A percentile compares a stretch with the other conserved stretches of the same genome.
phyloP scores from a whole-genome alignment of 2,797 vertebrate genomes.

The Squalus acanthias region DNA sequence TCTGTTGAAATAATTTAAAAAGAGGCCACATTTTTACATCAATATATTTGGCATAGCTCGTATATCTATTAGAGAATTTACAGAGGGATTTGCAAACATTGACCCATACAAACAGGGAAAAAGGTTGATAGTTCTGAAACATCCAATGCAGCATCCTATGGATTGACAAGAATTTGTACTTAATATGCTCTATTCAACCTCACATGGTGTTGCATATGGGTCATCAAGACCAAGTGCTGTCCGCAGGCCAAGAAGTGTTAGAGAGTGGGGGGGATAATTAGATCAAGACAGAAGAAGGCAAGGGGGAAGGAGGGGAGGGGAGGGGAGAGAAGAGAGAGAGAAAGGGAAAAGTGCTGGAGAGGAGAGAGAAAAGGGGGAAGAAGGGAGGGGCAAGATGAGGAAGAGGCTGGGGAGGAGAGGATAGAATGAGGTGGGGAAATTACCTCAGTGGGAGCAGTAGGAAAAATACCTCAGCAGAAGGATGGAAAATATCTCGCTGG shows the following conservation, averaged over 20 bases:
- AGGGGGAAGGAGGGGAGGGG: not conserved
- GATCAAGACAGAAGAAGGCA: not conserved
- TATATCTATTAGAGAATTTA: not conserved
- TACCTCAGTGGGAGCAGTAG: not conserved
- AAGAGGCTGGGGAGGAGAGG: not conserved
- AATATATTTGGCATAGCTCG: not conserved
- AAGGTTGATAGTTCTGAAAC: not conserved
- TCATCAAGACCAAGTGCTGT: not conserved
- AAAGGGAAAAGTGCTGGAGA: not conserved
- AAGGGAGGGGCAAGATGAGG: not conserved
- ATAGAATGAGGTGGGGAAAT: not conserved
- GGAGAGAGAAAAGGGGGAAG: not conserved
- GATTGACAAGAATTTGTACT: not conserved
- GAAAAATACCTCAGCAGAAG: no score
- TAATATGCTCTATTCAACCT: not conserved
- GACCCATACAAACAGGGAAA: not conserved
- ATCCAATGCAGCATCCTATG: not conserved
- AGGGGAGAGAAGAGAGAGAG: not conserved
- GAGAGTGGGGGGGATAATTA: not conserved
- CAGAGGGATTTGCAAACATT: not conserved
- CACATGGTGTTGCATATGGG: not conserved
- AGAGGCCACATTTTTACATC: not conserved
- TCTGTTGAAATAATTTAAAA: slow-evolving; percentile 1
- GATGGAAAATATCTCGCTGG: not conserved
- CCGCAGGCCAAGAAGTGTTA: not conserved